Percentiles rank a stretch among this genome's conserved stretches.
phyloP scores from a whole-genome alignment of 2,888 invertebrate species.

The Smittia aterrima region DNA sequence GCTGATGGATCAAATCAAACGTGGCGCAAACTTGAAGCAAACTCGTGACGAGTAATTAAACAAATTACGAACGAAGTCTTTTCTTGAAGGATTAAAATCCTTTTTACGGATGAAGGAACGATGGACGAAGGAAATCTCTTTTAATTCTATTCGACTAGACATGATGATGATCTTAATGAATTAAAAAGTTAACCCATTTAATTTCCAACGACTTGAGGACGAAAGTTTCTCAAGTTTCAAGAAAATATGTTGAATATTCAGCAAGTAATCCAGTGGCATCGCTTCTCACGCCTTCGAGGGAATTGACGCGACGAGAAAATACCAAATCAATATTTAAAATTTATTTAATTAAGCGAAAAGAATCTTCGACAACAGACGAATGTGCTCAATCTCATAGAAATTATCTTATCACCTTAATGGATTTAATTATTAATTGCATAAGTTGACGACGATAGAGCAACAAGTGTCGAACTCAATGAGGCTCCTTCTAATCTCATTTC shows the following conservation, averaged over 20 bases:
- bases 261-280: not conserved
- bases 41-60: conserved; percentile 55
- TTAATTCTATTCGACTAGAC: conserved; percentile 3
- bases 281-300: not conserved
- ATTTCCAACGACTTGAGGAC: no score
- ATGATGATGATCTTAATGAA: not conserved
- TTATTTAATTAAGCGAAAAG: not conserved
- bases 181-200: not conserved
- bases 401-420: not conserved
- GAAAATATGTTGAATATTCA: not conserved
- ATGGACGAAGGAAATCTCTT: not conserved
- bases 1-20: conserved; percentile 90
- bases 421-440: not conserved
- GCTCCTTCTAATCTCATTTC: not conserved
- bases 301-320: not conserved
- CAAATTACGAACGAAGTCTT: no score
- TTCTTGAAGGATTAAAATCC: not conserved
- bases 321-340: conserved; percentile 8
- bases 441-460: not conserved
- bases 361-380: not conserved
- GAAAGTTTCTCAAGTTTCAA: not conserved
- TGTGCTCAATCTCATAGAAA: not conserved
- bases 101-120: not conserved
- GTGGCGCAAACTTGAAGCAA: conserved; percentile 77
- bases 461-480: not conserved